phyloP scores from a whole-genome alignment of 2,888 invertebrate species.

The Ligdia adustata region DNA sequence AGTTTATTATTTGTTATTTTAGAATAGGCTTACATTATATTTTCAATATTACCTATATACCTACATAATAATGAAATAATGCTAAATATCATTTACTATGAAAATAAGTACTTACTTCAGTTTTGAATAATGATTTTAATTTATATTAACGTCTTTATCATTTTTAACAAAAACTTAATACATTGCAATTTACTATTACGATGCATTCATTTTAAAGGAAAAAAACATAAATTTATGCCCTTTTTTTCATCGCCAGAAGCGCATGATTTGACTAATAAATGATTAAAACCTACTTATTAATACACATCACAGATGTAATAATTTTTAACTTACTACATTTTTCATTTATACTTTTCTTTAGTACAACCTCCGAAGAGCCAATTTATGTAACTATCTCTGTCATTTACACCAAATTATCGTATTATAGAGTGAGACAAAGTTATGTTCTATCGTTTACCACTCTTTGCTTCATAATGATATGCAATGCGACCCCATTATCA shows the following conservation, averaged over 20 bases:
- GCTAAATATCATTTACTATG: no score
- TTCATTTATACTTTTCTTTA: constrained; percentile 2
- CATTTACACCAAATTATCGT: constrained; percentile 20
- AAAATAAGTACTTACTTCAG: no score
- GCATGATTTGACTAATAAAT: constrained; percentile 21
- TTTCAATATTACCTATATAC: no score
- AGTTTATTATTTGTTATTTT: no score
- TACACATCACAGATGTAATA: constrained; percentile 18
- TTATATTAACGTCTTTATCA: not conserved
- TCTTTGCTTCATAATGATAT: constrained; percentile 45
- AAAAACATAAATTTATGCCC: constrained; percentile 3
- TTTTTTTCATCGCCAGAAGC: constrained; percentile 1
- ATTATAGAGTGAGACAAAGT: constrained; percentile 36
- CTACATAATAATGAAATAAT: no score
- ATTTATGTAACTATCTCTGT: constrained; percentile 28
- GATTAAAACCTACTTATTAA: constrained; percentile 21
- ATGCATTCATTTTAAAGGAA: not conserved
- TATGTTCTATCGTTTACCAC: constrained; percentile 29
- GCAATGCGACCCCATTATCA: constrained; percentile 44
- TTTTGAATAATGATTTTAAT: not conserved
- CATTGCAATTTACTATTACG: not conserved
- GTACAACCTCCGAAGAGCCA: constrained; percentile 20
- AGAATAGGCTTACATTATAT: no score
- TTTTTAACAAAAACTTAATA: not conserved
- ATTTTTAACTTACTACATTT: constrained; percentile 9